These are phyloP conservation scores for Podargus strigoides DNA, from an alignment of 2,797 vertebrate genomes.

Conservation along the genomic window DNA sequence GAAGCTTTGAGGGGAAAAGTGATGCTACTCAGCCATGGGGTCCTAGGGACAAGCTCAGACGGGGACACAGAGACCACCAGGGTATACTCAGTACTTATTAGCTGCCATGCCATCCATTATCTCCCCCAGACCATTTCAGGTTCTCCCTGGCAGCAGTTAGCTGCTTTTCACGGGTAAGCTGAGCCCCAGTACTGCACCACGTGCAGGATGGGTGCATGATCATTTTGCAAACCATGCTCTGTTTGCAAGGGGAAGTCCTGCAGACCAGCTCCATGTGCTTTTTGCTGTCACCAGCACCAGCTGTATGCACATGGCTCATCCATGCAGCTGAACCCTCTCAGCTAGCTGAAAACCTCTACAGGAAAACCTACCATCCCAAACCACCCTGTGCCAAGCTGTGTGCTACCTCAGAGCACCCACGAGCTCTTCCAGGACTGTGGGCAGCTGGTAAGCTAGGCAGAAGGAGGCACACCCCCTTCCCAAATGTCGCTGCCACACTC, in stretches of 20 bases:
- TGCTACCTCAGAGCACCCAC: background rate
- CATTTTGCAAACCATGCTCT: background rate
- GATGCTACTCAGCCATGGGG: background rate
- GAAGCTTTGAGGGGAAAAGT: background rate
- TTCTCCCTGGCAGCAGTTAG: background rate
- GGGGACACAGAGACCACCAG: background rate
- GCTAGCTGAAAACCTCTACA: background rate
- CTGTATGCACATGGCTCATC: background rate
- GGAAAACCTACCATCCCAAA: background rate
- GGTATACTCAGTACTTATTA: background rate
- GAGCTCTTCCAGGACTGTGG: background rate
- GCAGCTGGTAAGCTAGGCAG: background rate
- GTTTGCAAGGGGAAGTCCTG: background rate
- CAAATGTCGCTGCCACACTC: background rate
- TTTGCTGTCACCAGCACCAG: background rate
- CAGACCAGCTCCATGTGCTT: background rate
- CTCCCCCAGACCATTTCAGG: background rate
- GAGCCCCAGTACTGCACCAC: background rate
- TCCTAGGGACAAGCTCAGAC: background rate
- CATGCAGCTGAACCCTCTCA: background rate
- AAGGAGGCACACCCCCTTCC: background rate
- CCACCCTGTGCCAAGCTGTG: accelerated
- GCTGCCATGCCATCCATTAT: background rate
- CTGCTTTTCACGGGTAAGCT: background rate
- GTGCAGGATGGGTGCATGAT: background rate